Evolutionary conservation across 2,113 vertebrate genomes (phyloP).

Genomic region (Dipodomys ordii): DNA sequence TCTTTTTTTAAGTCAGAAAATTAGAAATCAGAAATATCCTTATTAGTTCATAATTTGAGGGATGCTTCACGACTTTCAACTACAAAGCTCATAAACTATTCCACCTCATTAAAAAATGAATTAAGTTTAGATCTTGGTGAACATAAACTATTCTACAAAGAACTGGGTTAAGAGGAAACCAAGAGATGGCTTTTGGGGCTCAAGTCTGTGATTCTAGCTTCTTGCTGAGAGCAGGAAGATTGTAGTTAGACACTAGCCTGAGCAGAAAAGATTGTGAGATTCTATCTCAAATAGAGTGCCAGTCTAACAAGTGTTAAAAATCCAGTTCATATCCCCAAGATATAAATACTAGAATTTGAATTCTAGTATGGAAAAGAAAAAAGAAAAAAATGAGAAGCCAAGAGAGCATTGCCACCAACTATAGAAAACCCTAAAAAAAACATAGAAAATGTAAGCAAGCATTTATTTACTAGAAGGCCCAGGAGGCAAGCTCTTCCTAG

Average conservation of each 20-base stretch:
- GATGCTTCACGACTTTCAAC: slow-evolving; percentile 15
- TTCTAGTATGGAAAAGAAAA: too few species aligned
- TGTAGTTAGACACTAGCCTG: too few species aligned
- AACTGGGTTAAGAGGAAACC: background rate
- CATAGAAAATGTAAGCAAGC: background rate
- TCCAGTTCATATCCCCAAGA: too few species aligned
- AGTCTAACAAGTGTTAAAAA: too few species aligned
- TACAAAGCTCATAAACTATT: slow-evolving; percentile 60
- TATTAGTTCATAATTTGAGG: slow-evolving; percentile 63
- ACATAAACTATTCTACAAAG: background rate
- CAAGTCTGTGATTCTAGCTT: too few species aligned
- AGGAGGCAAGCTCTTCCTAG: background rate
- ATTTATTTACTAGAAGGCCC: background rate
- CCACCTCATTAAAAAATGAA: background rate
- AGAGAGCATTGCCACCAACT: background rate
- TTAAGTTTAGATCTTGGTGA: slow-evolving; percentile 34
- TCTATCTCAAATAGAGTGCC: too few species aligned
- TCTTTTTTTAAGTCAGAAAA: slow-evolving; percentile 61
- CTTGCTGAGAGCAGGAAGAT: too few species aligned
- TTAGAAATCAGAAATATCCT: slow-evolving; percentile 63
- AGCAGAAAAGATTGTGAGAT: too few species aligned
- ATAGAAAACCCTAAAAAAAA: background rate
- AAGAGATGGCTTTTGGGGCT: background rate
- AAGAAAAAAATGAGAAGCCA: background rate
- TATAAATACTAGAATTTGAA: too few species aligned